Evolutionary conservation across 2,888 invertebrate genomes (phyloP), one percentile per base, ranked within the genome.

Genomic region (Girardia tigrina): DNA sequence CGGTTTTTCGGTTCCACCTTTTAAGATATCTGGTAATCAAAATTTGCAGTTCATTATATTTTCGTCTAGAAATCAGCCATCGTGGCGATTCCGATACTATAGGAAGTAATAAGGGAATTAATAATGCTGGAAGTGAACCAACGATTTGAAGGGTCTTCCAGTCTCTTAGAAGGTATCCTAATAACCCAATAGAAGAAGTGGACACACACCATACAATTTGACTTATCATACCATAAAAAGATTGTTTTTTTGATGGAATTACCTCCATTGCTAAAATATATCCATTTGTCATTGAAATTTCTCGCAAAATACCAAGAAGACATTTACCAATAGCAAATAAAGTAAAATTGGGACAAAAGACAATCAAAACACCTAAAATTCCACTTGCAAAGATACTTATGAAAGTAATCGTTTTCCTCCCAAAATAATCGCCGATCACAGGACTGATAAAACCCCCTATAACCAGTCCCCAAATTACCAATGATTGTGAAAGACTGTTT

Each of bases 201-300:
- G 56, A 56, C 4, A 56, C 2, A 16, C 56, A 12, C 56, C 56
- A 56, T 20, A 56, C 23, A 56, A 56, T 56, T 56, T 56, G 56
- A 56, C 56, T 56, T 8, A 56, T 56, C 56, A 56, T 56, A 6
- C 56, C 56, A n/a, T 12, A 56, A 12, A 56, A 56, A 8, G 56
- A 56, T 56, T 56, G 56, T 56, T 56, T 56, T 6, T 56, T 4
- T 8, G 56, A 56, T 16, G 56, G 56, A 56, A 56, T 56, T 6
- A 56, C n/a, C 23, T 56, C 56, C 23, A 56, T 20, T 12, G 56
- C 56, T 4, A 56, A 23, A 56, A 56, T 56, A 56, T n/a, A 8
- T 20, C 56, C 56, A 56, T 56, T 56, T 8, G 56, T 56, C 56
- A 56, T 56, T 56, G 56, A 56, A 12, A 56, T 56, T 56, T 56